Conservation (phyloP, 2,888 invertebrate genomes). For the Idaea aversata region DNA sequence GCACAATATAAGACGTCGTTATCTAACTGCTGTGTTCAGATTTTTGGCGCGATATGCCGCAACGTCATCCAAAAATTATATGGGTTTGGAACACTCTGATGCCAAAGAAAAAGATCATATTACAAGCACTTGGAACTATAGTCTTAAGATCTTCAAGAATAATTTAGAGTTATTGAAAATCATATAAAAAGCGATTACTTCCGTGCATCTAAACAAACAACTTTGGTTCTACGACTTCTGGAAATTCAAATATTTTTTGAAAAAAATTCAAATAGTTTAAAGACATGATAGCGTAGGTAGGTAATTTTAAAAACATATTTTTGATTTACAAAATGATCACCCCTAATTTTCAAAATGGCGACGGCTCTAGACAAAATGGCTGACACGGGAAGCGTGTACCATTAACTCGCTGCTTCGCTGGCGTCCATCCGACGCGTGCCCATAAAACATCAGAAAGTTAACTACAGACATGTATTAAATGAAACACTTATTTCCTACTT, state of each 20-base stretch:
- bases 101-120: neutral
- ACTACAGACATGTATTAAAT: neutral
- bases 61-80: neutral
- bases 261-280: neutral
- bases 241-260: neutral
- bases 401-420: conserved; percentile 18
- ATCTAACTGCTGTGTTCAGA: neutral
- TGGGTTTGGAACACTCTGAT: neutral
- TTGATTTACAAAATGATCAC: neutral
- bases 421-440: conserved; percentile 14
- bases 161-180: no score
- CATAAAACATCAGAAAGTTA: conserved; percentile 6
- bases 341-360: conserved; percentile 2
- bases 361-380: conserved; percentile 17
- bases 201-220: no score
- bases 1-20: neutral
- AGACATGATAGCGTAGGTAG: no score
- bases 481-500: neutral
- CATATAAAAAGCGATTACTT: no score
- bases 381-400: conserved; percentile 24
- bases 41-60: neutral
- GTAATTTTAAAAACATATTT: no score
- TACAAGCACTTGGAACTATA: no score
- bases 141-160: no score
- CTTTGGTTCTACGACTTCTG: no score